Percentiles rank a stretch among this genome's conserved stretches.
These are phyloP conservation scores for Acronicta psi DNA, from an alignment of 2,888 invertebrate species.

Conservation along the genomic window DNA sequence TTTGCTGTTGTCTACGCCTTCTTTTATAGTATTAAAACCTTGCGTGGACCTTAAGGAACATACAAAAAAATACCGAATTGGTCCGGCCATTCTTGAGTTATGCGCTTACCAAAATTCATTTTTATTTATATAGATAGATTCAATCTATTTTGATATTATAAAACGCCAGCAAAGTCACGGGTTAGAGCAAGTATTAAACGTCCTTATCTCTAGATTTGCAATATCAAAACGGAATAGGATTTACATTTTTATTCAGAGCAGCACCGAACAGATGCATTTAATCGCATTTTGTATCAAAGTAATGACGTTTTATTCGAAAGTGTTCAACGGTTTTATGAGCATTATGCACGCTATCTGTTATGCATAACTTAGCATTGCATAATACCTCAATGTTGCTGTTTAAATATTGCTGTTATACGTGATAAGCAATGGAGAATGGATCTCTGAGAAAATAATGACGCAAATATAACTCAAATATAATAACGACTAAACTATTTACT, in stretches of 20 bases:
- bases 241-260: constrained; percentile 36
- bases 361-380: constrained; percentile 1
- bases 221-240: constrained; percentile 23
- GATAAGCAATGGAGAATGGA: too few relatives aligned
- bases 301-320: constrained; percentile 20
- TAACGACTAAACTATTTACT: too few relatives aligned
- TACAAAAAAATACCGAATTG: too few relatives aligned
- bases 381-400: constrained; percentile 5
- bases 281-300: constrained; percentile 23
- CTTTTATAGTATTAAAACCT: too few relatives aligned
- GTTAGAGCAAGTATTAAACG: neutral
- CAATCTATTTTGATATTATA: too few relatives aligned
- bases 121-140: too few relatives aligned
- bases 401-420: neutral
- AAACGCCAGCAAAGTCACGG: neutral
- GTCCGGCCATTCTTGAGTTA: too few relatives aligned
- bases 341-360: constrained; percentile 5
- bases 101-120: too few relatives aligned
- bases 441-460: neutral
- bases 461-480: too few relatives aligned
- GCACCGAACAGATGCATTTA: constrained; percentile 24
- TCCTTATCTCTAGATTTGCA: constrained; percentile 20
- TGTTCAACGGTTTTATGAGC: neutral
- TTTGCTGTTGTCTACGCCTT: too few relatives aligned
- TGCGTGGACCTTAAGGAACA: too few relatives aligned